These are phyloP conservation scores for Dryadula phaetusa DNA, from an alignment of 2,888 invertebrate genomes.

Conservation along the genomic window DNA sequence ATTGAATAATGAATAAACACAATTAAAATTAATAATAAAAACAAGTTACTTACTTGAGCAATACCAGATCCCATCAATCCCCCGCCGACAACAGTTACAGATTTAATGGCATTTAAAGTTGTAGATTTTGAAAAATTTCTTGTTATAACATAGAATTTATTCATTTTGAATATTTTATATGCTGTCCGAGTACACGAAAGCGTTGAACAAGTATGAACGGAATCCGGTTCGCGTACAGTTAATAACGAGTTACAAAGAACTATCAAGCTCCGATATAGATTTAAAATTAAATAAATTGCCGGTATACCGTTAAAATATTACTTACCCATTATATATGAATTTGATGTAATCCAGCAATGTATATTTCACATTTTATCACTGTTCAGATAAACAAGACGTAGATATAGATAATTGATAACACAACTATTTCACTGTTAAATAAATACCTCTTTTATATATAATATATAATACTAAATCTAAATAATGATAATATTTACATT, in stretches of 20 bases:
- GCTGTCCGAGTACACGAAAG: background rate
- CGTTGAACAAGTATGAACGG: background rate
- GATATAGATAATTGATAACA: conserved; percentile 11
- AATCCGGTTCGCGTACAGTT: background rate
- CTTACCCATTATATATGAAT: conserved; percentile 31
- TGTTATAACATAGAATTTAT: conserved; percentile 65
- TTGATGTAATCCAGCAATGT: conserved; percentile 16
- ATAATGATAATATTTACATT: conserved; percentile 13
- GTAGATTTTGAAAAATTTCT: conserved; percentile 72
- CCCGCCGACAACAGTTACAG: conserved; percentile 93
- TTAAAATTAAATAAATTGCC: conserved; percentile 4
- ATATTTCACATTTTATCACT: conserved; percentile 35
- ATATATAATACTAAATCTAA: background rate
- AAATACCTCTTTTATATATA: background rate
- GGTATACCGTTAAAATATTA: conserved; percentile 13
- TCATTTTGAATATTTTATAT: conserved; percentile 57
- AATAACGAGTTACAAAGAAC: background rate
- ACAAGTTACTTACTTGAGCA: conserved; percentile 89
- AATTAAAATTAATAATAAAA: conserved; percentile 1
- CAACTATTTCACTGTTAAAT: background rate
- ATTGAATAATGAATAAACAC: background rate
- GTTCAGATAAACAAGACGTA: conserved; percentile 15
- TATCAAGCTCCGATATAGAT: background rate
- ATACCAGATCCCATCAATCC: conserved; percentile 96
- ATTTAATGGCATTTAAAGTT: conserved; percentile 86